Evolutionary conservation across 1,140 invertebrate species (phyloP), one percentile per base, ranked within the genome.

Genomic region (Fopius arisanus): DNA sequence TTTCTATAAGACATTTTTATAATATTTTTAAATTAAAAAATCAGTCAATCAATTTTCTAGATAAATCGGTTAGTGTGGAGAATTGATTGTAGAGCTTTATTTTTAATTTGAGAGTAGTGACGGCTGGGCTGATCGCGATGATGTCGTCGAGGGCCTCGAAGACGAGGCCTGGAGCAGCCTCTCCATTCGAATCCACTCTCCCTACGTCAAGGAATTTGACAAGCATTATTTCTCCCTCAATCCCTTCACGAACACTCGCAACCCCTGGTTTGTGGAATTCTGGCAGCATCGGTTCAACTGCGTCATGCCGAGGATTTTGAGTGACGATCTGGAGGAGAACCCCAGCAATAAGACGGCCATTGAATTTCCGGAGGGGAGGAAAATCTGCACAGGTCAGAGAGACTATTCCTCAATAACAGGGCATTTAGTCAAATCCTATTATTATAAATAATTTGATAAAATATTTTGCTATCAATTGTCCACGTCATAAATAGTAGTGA

Each of bases 241-340:
- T 76, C 93, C 93, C 0, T 82, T 84, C 68, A 92, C 86, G 76
- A 94, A 94, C 83, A 82, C 82, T 0, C 83, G 92, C 26, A 94
- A 95, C 86, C 93, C 93, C 2, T 95, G 94, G 94, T 94, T 95
- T 83, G 84, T 87, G 28, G 93, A 94, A 80, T 93, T 93, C 84
- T 94, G 93, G 93, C 91, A 94, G 82, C 83, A 89, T 41, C 90
- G 90, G 75, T 94, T 94, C 84, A 88, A 90, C 70, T 95, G 93
- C 79, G 83, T 83, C 12, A 80, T 94, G 37, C 84, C 83, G 6
- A 79, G 79, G 29, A 79, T 75, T n/a, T 63, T 72, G 14, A 77
- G 77, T 16, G 75, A 31, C 10, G 63, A 65, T 40, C 28, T 66
- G n/a, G 67, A 70, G 10, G 40, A 29, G 21, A 12, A 71, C 6